phyloP scores from a whole-genome alignment of 2,888 invertebrate species.

The Pheosia gnoma region DNA sequence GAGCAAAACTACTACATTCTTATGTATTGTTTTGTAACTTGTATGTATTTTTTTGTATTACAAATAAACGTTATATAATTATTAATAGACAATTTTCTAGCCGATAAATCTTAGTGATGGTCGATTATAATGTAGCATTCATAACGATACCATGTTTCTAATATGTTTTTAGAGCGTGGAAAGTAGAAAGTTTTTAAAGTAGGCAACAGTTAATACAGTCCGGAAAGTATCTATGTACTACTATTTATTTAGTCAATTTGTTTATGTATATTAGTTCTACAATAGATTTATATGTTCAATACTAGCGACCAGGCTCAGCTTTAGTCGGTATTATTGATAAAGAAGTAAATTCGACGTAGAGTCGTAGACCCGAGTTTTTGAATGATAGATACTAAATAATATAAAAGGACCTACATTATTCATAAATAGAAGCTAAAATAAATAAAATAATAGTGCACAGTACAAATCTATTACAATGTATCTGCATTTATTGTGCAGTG shows the following conservation, averaged over 20 bases:
- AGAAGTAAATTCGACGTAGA: no score
- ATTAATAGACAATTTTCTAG: conserved; percentile 29
- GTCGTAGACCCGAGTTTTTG: not conserved
- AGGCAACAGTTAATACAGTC: conserved; percentile 71
- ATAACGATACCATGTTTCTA: conserved; percentile 76
- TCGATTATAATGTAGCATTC: conserved; percentile 66
- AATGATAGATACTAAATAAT: not conserved
- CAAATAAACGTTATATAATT: conserved; percentile 15
- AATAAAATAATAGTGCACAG: not conserved
- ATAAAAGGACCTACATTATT: no score
- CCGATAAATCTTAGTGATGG: conserved; percentile 54
- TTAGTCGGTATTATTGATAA: conserved; percentile 7
- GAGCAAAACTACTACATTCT: not conserved
- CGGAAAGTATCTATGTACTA: conserved; percentile 58
- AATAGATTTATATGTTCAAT: conserved; percentile 5
- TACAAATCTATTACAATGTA: conserved; percentile 40
- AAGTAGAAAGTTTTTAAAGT: conserved; percentile 82
- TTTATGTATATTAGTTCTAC: conserved; percentile 26
- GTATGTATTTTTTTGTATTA: conserved; percentile 1
- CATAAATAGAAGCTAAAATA: no score
- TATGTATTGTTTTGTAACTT: not conserved
- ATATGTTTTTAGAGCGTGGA: conserved; percentile 83
- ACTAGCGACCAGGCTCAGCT: conserved; percentile 31
- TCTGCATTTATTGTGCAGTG: conserved; percentile 39
- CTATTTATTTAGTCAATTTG: conserved; percentile 38